Conservation (phyloP, 2,888 invertebrate genomes). For the Pseudoips prasinana region DNA sequence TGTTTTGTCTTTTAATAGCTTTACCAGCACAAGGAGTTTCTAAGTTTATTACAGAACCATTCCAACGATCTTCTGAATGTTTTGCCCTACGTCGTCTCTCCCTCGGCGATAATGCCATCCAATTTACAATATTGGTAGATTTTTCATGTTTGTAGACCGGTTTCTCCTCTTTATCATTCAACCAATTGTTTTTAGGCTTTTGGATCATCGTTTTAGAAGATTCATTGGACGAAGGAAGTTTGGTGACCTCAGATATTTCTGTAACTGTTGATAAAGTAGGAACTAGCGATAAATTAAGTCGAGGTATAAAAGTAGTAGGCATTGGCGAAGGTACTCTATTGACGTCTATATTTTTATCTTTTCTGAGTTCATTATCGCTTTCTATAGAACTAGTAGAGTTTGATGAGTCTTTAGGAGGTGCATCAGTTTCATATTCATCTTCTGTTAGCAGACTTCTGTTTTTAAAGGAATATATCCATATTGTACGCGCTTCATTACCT, state of each 20-base stretch:
- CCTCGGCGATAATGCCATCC: slow-evolving; percentile 59
- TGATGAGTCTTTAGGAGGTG: slow-evolving; percentile 36
- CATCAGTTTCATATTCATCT: slow-evolving; percentile 43
- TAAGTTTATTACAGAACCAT: slow-evolving; percentile 12
- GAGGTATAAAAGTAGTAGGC: slow-evolving; percentile 49
- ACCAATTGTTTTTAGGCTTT: slow-evolving; percentile 48
- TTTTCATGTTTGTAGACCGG: slow-evolving; percentile 23
- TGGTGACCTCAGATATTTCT: slow-evolving; percentile 57
- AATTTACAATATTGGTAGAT: slow-evolving; percentile 41
- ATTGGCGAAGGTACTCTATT: slow-evolving; percentile 52
- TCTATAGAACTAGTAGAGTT: slow-evolving; percentile 40
- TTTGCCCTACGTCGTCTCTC: slow-evolving; percentile 43
- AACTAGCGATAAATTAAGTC: slow-evolving; percentile 49
- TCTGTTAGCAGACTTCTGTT: slow-evolving; percentile 53
- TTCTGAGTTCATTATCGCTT: slow-evolving; percentile 30
- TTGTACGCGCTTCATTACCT: slow-evolving; percentile 45
- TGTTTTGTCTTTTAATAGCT: too few species aligned
- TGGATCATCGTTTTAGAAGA: slow-evolving; percentile 20
- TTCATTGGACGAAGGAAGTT: slow-evolving; percentile 24
- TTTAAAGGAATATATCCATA: slow-evolving; percentile 67
- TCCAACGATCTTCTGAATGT: slow-evolving; percentile 22
- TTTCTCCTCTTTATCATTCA: slow-evolving; percentile 20
- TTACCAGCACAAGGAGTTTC: too few species aligned
- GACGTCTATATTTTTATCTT: slow-evolving; percentile 18
- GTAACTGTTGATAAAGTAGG: slow-evolving; percentile 62